Evolutionary conservation across 2,113 vertebrate genomes (phyloP).

Genomic region (Crotalus tigris): DNA sequence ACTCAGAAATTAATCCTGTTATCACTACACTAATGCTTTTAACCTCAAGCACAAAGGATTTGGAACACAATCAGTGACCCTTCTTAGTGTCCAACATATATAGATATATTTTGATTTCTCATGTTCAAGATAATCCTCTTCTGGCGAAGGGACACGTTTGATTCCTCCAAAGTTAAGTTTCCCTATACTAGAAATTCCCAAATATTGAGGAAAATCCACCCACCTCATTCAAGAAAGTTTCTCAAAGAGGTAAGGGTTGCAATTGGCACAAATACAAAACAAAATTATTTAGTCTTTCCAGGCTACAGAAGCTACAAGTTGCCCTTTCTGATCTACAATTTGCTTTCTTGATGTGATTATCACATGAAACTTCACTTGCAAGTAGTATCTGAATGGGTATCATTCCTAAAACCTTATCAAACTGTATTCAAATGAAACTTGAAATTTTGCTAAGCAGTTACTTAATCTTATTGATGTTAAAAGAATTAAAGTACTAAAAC

Average conservation of each 20-base stretch:
- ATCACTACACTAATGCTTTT: slow-evolving; percentile 31
- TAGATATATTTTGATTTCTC: background rate
- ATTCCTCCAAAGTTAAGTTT: background rate
- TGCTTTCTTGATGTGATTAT: background rate
- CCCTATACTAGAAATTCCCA: background rate
- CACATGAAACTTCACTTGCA: background rate
- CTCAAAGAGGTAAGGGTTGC: background rate
- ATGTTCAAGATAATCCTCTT: background rate
- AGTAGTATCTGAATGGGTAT: background rate
- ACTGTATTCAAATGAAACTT: background rate
- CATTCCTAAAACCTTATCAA: background rate
- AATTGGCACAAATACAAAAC: background rate
- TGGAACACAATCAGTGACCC: background rate
- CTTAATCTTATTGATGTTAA: background rate
- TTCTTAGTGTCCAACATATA: background rate
- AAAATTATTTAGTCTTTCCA: background rate
- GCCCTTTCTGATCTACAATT: slow-evolving; percentile 19
- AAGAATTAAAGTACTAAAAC: background rate
- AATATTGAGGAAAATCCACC: background rate
- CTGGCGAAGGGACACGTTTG: background rate
- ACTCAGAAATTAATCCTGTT: slow-evolving; percentile 51
- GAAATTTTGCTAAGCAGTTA: background rate
- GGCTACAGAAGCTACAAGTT: slow-evolving; percentile 10
- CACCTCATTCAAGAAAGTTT: background rate
- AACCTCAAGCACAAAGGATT: slow-evolving; percentile 1